phyloP scores from a whole-genome alignment of 1,140 invertebrate genomes.

The Aplysia californica region DNA sequence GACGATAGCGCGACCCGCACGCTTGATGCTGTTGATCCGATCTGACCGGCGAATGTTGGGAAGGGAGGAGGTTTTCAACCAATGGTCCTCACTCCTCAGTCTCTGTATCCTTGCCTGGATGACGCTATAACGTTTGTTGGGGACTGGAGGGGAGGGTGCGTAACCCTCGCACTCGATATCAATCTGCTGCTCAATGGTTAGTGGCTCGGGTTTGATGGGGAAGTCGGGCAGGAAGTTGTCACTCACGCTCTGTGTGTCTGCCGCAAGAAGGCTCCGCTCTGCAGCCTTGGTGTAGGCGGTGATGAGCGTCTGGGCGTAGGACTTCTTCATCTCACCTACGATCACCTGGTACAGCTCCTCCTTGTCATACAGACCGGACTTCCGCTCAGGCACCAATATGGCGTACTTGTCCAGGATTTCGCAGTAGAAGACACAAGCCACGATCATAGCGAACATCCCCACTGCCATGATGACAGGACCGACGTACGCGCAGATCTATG shows the following conservation, averaged over 20 bases:
- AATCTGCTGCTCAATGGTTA: conserved; percentile 29
- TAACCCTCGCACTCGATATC: conserved; percentile 27
- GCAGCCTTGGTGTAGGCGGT: conserved; percentile 25
- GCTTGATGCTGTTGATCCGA: conserved; percentile 2
- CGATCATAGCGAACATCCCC: conserved; percentile 56
- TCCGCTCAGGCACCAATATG: conserved; percentile 45
- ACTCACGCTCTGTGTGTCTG: conserved; percentile 21
- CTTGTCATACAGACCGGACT: conserved; percentile 32
- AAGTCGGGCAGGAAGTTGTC: conserved; percentile 25
- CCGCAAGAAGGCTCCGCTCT: conserved; percentile 19
- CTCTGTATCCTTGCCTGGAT: conserved; percentile 31
- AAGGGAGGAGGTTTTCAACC: conserved; percentile 57
- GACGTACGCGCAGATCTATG: conserved; percentile 45
- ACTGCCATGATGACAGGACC: conserved; percentile 57
- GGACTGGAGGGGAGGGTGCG: conserved; percentile 21
- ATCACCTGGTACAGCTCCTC: conserved; percentile 52
- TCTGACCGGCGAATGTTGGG: conserved; percentile 46
- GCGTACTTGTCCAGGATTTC: conserved; percentile 60
- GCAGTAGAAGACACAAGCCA: conserved; percentile 57
- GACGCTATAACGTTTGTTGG: conserved; percentile 24
- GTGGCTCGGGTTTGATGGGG: conserved; percentile 22
- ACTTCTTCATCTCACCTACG: conserved; percentile 54
- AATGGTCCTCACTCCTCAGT: conserved; percentile 32
- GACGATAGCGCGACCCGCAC: background rate
- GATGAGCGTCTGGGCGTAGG: conserved; percentile 37